phyloP scores from a whole-genome alignment of 2,113 vertebrate genomes.

The Mobula birostris region DNA sequence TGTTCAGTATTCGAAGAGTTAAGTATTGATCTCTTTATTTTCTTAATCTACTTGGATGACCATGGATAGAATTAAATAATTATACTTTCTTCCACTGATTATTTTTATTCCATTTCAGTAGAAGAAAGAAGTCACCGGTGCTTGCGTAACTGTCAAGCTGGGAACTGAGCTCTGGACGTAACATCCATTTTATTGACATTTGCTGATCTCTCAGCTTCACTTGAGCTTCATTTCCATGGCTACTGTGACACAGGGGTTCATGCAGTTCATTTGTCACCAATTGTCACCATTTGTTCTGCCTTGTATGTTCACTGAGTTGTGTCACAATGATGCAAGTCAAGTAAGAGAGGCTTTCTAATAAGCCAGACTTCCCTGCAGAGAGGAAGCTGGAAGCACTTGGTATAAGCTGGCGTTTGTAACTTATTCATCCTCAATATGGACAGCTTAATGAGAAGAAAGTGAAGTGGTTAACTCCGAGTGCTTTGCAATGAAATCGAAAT shows the following conservation, averaged over 20 bases:
- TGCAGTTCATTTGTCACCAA: constrained; percentile 86
- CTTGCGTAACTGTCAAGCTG: constrained; percentile 44
- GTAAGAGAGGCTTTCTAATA: constrained; percentile 53
- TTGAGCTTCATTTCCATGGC: constrained; percentile 59
- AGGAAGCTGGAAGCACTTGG: constrained; percentile 41
- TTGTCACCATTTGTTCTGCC: constrained; percentile 76
- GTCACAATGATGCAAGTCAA: constrained; percentile 53
- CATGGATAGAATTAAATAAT: constrained; percentile 24
- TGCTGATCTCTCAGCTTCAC: constrained; percentile 45
- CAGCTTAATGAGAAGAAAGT: neutral
- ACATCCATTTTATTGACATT: constrained; percentile 42
- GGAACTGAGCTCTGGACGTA: constrained; percentile 43
- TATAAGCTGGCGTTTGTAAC: constrained; percentile 38
- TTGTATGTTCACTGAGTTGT: constrained; percentile 65
- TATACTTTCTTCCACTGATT: neutral
- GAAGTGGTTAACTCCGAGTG: neutral
- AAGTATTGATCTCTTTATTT: constrained; percentile 21
- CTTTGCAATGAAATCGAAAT: neutral
- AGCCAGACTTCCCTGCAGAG: constrained; percentile 46
- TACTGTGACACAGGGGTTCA: constrained; percentile 63
- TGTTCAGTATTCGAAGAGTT: neutral
- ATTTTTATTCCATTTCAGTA: neutral
- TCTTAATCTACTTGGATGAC: neutral
- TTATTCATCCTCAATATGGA: constrained; percentile 39
- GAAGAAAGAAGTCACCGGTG: constrained; percentile 42